A percentile compares a stretch with the other conserved stretches of the same genome.
Evolutionary conservation across 2,888 invertebrate species (phyloP).

Genomic region (Drosophila paracracens): DNA sequence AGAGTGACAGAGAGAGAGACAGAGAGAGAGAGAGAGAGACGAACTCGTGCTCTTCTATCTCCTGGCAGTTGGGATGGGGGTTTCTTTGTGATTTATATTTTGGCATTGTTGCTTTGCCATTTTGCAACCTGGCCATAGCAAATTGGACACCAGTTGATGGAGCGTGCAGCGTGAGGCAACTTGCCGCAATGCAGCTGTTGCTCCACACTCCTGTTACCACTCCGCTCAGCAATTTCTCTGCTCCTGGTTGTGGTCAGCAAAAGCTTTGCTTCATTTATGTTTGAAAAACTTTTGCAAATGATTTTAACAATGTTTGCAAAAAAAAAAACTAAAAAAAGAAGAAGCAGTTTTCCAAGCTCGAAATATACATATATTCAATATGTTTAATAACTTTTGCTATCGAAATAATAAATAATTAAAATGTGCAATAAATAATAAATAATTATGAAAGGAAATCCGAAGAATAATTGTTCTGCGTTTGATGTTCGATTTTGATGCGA

Average conservation of each 20-base stretch:
- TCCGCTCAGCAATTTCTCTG: background rate
- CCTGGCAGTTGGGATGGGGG: background rate
- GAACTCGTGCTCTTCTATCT: background rate
- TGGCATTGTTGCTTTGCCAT: slow-evolving; percentile 62
- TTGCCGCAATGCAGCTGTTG: slow-evolving; percentile 72
- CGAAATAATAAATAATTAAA: too few relatives aligned
- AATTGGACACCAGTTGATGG: slow-evolving; percentile 78
- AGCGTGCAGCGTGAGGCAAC: slow-evolving; percentile 53
- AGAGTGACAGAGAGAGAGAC: background rate
- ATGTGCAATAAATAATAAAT: background rate
- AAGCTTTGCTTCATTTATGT: background rate
- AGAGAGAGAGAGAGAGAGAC: background rate
- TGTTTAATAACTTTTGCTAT: background rate
- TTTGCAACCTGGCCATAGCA: slow-evolving; percentile 72
- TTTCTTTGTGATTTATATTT: slow-evolving; percentile 64
- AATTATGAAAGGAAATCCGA: background rate
- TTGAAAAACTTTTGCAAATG: background rate
- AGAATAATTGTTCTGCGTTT: background rate
- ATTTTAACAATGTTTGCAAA: background rate
- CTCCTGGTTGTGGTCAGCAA: slow-evolving; percentile 31
- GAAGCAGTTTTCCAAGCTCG: background rate
- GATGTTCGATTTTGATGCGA: background rate
- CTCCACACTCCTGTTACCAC: background rate
- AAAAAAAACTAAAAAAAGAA: background rate
- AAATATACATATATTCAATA: background rate